Base-by-base conservation (phyloP, 92 coral and sea anemone genomes). In the Zoanthus gigantus region DNA sequence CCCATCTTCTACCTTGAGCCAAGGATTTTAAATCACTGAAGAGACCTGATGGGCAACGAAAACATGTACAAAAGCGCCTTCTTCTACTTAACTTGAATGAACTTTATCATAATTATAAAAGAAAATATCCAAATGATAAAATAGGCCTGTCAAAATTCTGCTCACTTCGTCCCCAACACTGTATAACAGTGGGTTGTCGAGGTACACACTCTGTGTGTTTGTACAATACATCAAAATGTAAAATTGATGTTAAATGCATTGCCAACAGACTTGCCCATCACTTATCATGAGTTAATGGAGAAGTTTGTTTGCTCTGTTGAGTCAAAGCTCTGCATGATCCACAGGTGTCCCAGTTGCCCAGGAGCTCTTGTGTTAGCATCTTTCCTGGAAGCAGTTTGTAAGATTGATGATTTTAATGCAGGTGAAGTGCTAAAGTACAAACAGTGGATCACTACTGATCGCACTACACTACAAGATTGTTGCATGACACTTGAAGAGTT, bases 1-100 rank as follows among this genome's bases (percentile, higher is more conserved):
- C 83, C 23, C 44, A n/a, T 58, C 65, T 74, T 17, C 66, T 76
- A 74, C 74, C 83, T 7, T 83, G 83, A n/a, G 68, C 52, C 46
- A 74, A 86, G 47, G 13, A 29, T 1, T 29, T 16, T 12, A 66
- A 66, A 18, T 66, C 72, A n/a, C 1, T n/a, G 32, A 66, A 66
- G 9, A 37, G 34, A n/a, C 30, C 11, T 1, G 72, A 28, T 66
- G 11, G 34, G 10, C 5, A 9, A n/a, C 16, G 32, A 66, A n/a
- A 10, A n/a, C 72, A 6, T 12, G 0, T 54, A 13, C 5, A 15
- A 57, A 57, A 57, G 65, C 17, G 2, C 5, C 3, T 57, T 12
- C 65, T 13, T 4, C n/a, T 57, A 0, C 5, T 57, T 15, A 57
- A 57, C 5, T 12, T 57, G 17, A 57, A 57, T 57, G 17, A 57